These are phyloP conservation scores for Heterochromis multidens DNA, from an alignment of 2,113 vertebrate genomes.

Conservation along the genomic window DNA sequence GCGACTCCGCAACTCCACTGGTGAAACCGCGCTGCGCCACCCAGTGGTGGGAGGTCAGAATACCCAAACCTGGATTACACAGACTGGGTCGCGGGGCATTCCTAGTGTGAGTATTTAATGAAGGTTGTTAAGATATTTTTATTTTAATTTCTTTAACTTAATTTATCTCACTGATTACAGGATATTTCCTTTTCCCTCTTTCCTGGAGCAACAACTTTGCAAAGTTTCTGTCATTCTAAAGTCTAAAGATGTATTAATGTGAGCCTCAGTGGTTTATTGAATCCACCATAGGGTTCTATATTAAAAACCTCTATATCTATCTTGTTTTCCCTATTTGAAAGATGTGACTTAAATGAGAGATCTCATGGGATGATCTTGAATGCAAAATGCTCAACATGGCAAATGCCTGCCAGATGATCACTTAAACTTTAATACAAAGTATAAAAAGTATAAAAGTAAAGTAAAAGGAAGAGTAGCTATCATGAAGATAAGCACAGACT, in stretches of 20 bases:
- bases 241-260: not conserved
- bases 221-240: not conserved
- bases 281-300: not conserved
- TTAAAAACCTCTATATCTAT: not conserved
- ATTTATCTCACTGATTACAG: not conserved
- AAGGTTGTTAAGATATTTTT: not conserved
- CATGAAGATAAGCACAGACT: not conserved
- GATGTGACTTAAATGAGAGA: not conserved
- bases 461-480: not conserved
- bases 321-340: not conserved
- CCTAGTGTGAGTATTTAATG: not conserved
- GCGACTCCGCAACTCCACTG: not conserved
- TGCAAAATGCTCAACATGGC: not conserved
- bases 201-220: not conserved
- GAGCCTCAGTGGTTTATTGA: not conserved
- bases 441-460: not conserved
- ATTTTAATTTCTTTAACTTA: not conserved
- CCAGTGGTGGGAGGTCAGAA: constrained; percentile 24
- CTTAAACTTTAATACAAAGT: not conserved
- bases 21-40: not conserved
- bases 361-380: not conserved
- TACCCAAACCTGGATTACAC: not conserved
- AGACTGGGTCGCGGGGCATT: not conserved
- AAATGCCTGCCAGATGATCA: not conserved
- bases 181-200: not conserved